phyloP scores from a whole-genome alignment of 2,797 vertebrate genomes.

The Acrossocheilus wenchowensis region DNA sequence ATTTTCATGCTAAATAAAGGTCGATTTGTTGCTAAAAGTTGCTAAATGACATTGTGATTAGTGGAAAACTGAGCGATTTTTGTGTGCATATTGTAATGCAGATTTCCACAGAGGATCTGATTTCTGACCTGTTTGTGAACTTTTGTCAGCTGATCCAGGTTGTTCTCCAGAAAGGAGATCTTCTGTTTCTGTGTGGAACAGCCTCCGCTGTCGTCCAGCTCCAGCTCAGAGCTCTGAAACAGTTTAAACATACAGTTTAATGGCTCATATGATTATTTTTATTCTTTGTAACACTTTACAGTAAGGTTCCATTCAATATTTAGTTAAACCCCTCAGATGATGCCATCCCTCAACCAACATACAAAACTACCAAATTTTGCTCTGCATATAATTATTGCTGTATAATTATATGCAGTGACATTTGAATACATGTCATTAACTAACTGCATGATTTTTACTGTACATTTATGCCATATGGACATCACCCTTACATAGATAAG shows the following conservation, averaged over 20 bases:
- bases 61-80: background rate
- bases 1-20: no score
- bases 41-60: background rate
- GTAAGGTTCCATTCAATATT: background rate
- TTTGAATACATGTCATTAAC: no score
- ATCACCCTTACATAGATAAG: no score
- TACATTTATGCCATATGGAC: no score
- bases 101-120: background rate
- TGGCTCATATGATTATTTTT: background rate
- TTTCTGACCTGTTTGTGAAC: constrained; percentile 94
- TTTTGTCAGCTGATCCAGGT: constrained; percentile 96
- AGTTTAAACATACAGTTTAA: no score
- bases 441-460: no score
- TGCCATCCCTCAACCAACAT: no score
- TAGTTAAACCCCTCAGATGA: no score
- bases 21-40: no score
- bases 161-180: constrained; percentile 71
- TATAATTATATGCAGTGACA: no score
- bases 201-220: constrained; percentile 86
- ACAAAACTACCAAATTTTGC: no score
- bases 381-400: no score
- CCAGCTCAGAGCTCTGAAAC: constrained; percentile 85
- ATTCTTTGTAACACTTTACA: background rate
- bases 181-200: constrained; percentile 93
- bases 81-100: background rate